A percentile compares a stretch with the other conserved stretches of the same genome.
Conservation (phyloP, 2,888 invertebrate genomes). For the Diarsia rubi region DNA sequence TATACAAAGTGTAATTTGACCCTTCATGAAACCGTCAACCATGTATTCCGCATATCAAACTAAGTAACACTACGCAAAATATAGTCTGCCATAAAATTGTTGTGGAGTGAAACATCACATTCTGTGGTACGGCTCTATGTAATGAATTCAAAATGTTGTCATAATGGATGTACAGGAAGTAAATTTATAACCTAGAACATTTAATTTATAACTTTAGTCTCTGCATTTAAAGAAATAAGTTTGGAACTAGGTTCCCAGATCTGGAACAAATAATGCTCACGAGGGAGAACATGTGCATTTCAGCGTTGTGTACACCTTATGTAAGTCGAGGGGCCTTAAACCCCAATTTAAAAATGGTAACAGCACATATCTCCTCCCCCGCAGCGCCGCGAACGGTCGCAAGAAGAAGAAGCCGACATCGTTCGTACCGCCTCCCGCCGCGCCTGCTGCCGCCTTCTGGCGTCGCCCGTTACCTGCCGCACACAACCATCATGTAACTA, state of each 20-base stretch:
- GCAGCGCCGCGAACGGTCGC: constrained; percentile 90
- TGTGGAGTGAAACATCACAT: too few relatives aligned
- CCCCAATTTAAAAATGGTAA: not conserved
- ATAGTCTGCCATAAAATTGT: too few relatives aligned
- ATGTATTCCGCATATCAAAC: not conserved
- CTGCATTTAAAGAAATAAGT: too few relatives aligned
- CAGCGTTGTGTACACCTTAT: not conserved
- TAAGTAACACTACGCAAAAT: not conserved
- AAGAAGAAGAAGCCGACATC: constrained; percentile 98
- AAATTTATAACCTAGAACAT: too few relatives aligned
- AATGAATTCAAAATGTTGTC: too few relatives aligned
- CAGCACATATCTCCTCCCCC: not conserved
- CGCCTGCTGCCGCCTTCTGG: constrained; percentile 94
- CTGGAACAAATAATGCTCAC: not conserved
- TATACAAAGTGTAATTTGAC: too few relatives aligned
- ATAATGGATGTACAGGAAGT: too few relatives aligned
- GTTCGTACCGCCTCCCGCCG: constrained; percentile 96
- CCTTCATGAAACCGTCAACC: not conserved
- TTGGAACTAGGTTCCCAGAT: too few relatives aligned
- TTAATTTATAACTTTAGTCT: too few relatives aligned
- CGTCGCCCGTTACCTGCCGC: constrained; percentile 92
- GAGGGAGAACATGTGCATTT: not conserved
- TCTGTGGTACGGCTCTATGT: too few relatives aligned
- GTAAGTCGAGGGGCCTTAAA: not conserved
- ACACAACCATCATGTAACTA: constrained; percentile 82